phyloP scores from a whole-genome alignment of 2,888 invertebrate species.

The Tipula vernalis region DNA sequence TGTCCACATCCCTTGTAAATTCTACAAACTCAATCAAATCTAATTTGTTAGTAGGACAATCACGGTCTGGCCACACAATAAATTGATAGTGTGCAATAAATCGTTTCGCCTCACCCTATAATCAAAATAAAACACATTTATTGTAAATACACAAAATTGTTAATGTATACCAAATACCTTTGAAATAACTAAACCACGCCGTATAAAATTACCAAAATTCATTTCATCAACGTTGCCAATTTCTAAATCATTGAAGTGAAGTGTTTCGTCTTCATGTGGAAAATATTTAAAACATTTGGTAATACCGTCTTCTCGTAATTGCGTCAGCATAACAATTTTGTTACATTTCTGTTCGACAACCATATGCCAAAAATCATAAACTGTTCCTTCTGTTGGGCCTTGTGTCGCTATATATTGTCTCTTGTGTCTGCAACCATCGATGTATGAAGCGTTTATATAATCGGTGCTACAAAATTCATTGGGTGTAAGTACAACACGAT shows the following conservation, averaged over 20 bases:
- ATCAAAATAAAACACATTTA: not conserved
- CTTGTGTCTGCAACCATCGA: slow-evolving; percentile 50
- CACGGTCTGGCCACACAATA: slow-evolving; percentile 63
- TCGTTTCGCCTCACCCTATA: slow-evolving; percentile 20
- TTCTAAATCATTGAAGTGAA: not conserved
- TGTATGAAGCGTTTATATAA: slow-evolving; percentile 64
- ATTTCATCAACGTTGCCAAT: not conserved
- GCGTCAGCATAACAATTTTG: slow-evolving; percentile 58
- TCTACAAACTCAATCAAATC: slow-evolving; percentile 50
- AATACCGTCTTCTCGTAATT: slow-evolving; percentile 48
- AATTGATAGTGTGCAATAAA: slow-evolving; percentile 53
- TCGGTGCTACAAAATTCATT: slow-evolving; percentile 47
- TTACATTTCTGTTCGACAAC: slow-evolving; percentile 53
- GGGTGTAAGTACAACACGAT: slow-evolving; percentile 46
- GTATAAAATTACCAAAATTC: not conserved
- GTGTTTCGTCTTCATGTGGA: not conserved
- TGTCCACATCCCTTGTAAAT: slow-evolving; percentile 25
- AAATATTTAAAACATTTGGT: not conserved
- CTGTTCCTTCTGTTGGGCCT: slow-evolving; percentile 54
- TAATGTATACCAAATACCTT: not conserved
- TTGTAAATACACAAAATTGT: not conserved
- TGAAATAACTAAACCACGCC: not conserved
- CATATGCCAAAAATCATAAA: slow-evolving; percentile 66
- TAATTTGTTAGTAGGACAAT: slow-evolving; percentile 45
- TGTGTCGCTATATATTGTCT: slow-evolving; percentile 63